phyloP scores from a whole-genome alignment of 1,140 invertebrate genomes.

The Bombyx mandarina region DNA sequence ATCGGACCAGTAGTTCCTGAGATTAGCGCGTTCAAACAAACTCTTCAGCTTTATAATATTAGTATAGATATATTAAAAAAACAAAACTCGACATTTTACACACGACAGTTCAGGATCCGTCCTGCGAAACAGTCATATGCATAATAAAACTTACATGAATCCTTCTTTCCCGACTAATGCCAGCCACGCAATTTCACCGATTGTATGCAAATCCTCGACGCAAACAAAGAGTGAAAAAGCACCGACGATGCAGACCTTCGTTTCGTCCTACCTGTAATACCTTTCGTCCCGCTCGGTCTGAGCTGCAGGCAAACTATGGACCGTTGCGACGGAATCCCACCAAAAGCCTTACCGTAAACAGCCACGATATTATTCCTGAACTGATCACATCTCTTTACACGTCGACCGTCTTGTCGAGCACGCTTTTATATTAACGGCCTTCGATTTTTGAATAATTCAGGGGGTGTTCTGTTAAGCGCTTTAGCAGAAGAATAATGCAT shows the following conservation, averaged over 20 bases:
- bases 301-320: slow-evolving; percentile 33
- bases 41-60: too few relatives aligned
- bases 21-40: too few relatives aligned
- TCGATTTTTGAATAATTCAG: slow-evolving; percentile 51
- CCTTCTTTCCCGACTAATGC: slow-evolving; percentile 39
- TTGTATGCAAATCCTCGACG: slow-evolving; percentile 61
- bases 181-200: slow-evolving; percentile 60
- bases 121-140: slow-evolving; percentile 19
- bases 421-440: slow-evolving; percentile 46
- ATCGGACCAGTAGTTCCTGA: too few relatives aligned
- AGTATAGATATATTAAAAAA: too few relatives aligned
- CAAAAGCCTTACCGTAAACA: slow-evolving; percentile 48
- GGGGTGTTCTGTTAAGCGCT: slow-evolving; percentile 51
- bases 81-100: too few relatives aligned
- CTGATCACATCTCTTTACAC: slow-evolving; percentile 55
- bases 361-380: slow-evolving; percentile 49
- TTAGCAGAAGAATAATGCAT: slow-evolving; percentile 52
- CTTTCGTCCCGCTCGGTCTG: slow-evolving; percentile 32
- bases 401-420: slow-evolving; percentile 47
- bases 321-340: slow-evolving; percentile 25
- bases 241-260: slow-evolving; percentile 48
- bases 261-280: slow-evolving; percentile 42
- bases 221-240: slow-evolving; percentile 66
- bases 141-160: slow-evolving; percentile 40
- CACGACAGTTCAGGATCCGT: too few relatives aligned